Percentiles rank a stretch among this genome's conserved stretches.
phyloP scores from a whole-genome alignment of 2,113 vertebrate genomes.

The Macroglossus sobrinus region DNA sequence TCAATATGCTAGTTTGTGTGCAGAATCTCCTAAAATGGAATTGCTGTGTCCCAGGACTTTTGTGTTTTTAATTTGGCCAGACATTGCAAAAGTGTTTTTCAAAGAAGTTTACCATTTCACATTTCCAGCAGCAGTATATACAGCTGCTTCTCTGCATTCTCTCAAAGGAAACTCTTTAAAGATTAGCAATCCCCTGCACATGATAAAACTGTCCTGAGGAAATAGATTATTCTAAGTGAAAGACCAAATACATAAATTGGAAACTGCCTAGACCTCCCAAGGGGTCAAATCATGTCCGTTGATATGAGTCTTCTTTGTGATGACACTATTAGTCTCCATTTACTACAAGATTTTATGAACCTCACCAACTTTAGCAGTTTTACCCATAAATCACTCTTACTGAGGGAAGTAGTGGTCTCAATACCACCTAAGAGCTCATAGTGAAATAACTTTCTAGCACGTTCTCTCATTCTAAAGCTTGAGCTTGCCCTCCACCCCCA shows the following conservation, averaged over 20 bases:
- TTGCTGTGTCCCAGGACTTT: background rate
- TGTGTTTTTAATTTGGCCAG: background rate
- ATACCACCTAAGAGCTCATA: background rate
- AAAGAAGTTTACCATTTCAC: background rate
- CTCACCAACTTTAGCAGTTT: background rate
- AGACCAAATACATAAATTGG: background rate
- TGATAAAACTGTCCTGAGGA: background rate
- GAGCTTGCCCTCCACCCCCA: background rate
- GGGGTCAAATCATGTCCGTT: background rate
- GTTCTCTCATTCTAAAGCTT: background rate
- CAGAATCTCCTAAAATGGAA: background rate
- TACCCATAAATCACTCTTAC: background rate
- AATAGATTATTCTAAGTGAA: conserved; percentile 5
- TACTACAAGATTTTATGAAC: background rate
- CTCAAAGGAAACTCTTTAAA: background rate
- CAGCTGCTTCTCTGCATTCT: background rate
- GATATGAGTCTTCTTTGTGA: background rate
- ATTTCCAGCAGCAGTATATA: background rate
- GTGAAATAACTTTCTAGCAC: background rate
- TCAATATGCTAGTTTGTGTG: background rate
- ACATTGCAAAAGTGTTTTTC: background rate
- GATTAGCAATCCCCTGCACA: background rate
- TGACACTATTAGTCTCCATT: background rate
- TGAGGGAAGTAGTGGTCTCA: background rate
- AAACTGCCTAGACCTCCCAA: background rate